Conservation (phyloP, 1,140 invertebrate genomes). For the honey bee (Apis mellifera) region DNA sequence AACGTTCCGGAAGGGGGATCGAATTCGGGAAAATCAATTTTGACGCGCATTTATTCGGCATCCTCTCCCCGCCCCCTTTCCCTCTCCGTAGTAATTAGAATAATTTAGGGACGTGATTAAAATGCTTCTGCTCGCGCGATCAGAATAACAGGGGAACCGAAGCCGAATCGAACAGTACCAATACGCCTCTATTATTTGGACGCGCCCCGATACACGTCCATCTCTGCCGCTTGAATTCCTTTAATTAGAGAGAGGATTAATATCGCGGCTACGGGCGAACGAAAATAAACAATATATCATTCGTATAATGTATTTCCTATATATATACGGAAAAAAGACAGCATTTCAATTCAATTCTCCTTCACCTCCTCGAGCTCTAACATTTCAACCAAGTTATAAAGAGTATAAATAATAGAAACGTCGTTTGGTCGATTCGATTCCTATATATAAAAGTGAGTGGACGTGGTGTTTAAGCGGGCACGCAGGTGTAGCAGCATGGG, state of each 20-base stretch:
- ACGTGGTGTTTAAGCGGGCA: too few relatives aligned
- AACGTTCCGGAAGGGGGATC: neutral
- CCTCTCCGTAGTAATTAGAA: conserved; percentile 42
- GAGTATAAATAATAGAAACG: too few relatives aligned
- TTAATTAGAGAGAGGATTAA: conserved; percentile 62
- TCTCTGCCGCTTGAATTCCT: conserved; percentile 43
- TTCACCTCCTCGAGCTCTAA: neutral
- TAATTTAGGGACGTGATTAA: conserved; percentile 54
- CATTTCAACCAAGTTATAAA: conserved; percentile 51
- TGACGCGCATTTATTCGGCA: conserved; percentile 36
- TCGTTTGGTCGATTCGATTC: too few relatives aligned
- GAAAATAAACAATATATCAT: conserved; percentile 62
- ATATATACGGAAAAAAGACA: conserved; percentile 54
- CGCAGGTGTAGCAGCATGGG: conserved; percentile 21
- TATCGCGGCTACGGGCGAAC: conserved; percentile 34
- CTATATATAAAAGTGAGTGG: conserved; percentile 40
- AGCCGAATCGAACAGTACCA: conserved; percentile 2
- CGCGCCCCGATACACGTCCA: neutral
- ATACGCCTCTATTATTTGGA: conserved; percentile 45
- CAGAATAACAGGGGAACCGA: neutral
- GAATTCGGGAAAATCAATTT: conserved; percentile 44
- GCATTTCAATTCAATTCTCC: neutral
- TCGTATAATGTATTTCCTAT: conserved; percentile 60
- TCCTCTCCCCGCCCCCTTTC: neutral
- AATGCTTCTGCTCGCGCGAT: conserved; percentile 24